phyloP scores from a whole-genome alignment of 2,113 vertebrate genomes.

The Phodopus roborovskii region DNA sequence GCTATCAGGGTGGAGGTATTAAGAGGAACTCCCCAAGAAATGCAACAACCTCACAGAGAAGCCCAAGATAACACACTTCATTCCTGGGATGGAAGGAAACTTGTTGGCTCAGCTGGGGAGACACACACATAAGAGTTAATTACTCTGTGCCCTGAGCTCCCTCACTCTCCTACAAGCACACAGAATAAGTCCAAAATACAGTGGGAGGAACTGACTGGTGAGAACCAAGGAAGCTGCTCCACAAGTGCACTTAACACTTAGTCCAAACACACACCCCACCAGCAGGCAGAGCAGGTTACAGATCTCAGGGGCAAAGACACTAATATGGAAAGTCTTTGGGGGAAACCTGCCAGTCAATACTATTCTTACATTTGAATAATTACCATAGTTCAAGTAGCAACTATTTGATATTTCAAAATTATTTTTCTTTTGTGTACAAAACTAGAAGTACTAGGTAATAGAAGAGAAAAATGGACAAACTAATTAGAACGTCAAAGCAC shows the following conservation, averaged over 20 bases:
- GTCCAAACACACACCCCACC: not conserved
- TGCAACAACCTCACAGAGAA: not conserved
- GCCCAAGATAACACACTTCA: not conserved
- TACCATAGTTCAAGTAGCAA: not conserved
- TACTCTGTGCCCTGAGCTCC: not conserved
- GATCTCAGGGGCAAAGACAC: too few species aligned
- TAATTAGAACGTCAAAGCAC: not conserved
- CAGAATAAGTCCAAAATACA: not conserved
- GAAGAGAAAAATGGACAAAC: not conserved
- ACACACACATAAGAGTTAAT: not conserved
- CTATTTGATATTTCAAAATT: not conserved
- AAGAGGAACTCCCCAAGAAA: not conserved
- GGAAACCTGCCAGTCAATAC: not conserved
- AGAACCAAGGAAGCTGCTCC: not conserved
- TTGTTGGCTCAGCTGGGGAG: not conserved
- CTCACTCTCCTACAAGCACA: not conserved
- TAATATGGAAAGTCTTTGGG: not conserved
- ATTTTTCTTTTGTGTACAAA: not conserved
- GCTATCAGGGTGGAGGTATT: not conserved
- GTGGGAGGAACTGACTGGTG: not conserved
- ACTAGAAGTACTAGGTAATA: not conserved
- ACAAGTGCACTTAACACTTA: not conserved
- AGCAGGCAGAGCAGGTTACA: not conserved
- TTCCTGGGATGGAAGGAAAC: not conserved
- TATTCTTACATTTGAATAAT: not conserved